Percentiles rank a stretch among this genome's conserved stretches.
Evolutionary conservation across 2,113 vertebrate genomes (phyloP).

Genomic region (Mobula hypostoma): DNA sequence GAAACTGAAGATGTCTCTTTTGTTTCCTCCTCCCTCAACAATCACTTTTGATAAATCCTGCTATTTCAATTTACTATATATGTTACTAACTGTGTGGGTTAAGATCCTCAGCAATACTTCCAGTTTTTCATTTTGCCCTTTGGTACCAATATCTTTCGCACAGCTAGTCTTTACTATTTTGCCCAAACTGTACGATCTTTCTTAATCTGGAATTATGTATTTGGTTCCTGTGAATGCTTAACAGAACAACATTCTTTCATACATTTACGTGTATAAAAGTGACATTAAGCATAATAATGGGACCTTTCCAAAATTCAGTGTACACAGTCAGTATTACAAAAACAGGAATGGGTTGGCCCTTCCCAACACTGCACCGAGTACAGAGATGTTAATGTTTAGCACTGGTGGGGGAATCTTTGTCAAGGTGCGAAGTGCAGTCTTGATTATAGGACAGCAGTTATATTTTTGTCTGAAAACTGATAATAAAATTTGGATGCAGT

Average conservation of each 20-base stretch:
- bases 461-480: conserved; percentile 11
- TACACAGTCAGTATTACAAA: conserved; percentile 34
- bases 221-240: neutral
- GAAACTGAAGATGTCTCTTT: neutral
- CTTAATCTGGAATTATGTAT: neutral
- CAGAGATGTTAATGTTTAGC: conserved; percentile 15
- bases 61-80: neutral
- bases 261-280: neutral
- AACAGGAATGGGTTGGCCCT: conserved; percentile 16
- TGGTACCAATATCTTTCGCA: neutral
- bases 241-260: neutral
- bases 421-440: neutral
- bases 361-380: neutral
- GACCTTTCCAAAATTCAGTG: conserved; percentile 13
- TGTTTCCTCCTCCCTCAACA: neutral
- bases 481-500: neutral
- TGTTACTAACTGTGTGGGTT: neutral
- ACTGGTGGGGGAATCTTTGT: neutral
- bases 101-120: neutral
- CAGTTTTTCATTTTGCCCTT: neutral
- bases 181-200: neutral
- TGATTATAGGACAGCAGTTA: neutral
- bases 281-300: neutral
- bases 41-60: neutral
- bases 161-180: neutral